Evolutionary conservation across 2,888 invertebrate species (phyloP), one percentile per base, ranked within the genome.

Genomic region (Pandemis heparana): DNA sequence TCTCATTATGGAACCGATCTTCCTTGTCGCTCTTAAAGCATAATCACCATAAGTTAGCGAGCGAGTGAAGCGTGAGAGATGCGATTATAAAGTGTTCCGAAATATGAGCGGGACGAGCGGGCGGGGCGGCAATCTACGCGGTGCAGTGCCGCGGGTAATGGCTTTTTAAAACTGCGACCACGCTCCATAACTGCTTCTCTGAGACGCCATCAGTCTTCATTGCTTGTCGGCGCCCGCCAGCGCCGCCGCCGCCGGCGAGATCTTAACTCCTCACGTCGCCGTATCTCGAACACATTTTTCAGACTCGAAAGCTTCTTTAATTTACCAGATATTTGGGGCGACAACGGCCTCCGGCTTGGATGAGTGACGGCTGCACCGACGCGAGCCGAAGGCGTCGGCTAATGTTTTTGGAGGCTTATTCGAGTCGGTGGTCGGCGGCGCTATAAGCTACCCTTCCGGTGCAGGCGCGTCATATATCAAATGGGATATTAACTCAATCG

Each of bases 151-250:
- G 85, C 90, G 88, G 88, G 92, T 94, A 94, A 94, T 94, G 92
- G 94, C 92, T 92, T 94, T 94, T 94, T 94, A 93, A 94, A 94
- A 92, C 93, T 94, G 91, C 95, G 94, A 94, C 93, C 92, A 91
- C 91, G 95, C 92, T 94, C 94, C 93, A 91, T 92, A 92, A 92
- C 92, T 89, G 91, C 92, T 94, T 92, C 86, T 86, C 89, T 90
- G 91, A 92, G 91, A 92, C 90, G 92, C 92, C 92, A 93, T 94
- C 93, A 93, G 90, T 94, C 94, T 93, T 92, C 94, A 94, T 95
- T 95, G 95, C 92, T 92, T 95, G 94, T 95, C 94, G 92, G 88
- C 94, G 89, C 92, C 88, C 88, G 88, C 87, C 85, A 85, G 79
- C 89, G 89, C 89, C 86, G 83, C 85, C 86, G 88, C 89, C 89